Evolutionary conservation across 2,888 invertebrate species (phyloP).

Genomic region (Sylvicola cinctus): DNA sequence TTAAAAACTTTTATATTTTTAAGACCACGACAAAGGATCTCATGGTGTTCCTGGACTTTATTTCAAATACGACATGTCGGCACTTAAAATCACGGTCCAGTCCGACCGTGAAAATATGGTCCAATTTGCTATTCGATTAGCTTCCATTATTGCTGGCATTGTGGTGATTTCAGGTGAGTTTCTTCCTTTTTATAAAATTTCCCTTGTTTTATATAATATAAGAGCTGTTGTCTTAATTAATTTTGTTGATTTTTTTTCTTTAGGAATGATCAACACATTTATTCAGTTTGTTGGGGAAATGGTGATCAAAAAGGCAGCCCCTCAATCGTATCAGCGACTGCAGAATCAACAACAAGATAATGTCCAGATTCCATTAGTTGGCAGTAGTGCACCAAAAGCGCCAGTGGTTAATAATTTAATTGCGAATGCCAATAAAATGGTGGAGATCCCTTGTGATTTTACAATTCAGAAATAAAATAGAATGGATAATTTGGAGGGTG

Average conservation of each 20-base stretch:
- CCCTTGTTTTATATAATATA: too few species aligned
- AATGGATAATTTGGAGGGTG: too few species aligned
- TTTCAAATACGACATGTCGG: conserved; percentile 86
- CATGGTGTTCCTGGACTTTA: conserved; percentile 90
- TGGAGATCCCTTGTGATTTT: neutral
- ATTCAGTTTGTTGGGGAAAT: neutral
- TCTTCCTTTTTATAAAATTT: neutral
- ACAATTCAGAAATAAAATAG: conserved; percentile 1
- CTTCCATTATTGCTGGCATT: conserved; percentile 82
- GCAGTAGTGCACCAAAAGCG: neutral
- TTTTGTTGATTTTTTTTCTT: neutral
- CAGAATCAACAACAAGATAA: neutral
- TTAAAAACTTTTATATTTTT: conserved; percentile 1
- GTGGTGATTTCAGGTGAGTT: conserved; percentile 55
- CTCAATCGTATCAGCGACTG: conserved; percentile 1
- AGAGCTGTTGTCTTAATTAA: too few species aligned
- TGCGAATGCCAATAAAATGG: conserved; percentile 3
- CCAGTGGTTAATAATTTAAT: neutral
- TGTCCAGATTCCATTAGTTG: neutral
- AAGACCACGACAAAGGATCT: conserved; percentile 47
- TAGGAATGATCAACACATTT: neutral
- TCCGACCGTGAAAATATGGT: conserved; percentile 57
- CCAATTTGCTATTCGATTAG: conserved; percentile 69
- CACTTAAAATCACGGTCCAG: conserved; percentile 63
- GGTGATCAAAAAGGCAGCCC: neutral